phyloP scores from a whole-genome alignment of 2,113 vertebrate genomes.

The Hyla sarda region DNA sequence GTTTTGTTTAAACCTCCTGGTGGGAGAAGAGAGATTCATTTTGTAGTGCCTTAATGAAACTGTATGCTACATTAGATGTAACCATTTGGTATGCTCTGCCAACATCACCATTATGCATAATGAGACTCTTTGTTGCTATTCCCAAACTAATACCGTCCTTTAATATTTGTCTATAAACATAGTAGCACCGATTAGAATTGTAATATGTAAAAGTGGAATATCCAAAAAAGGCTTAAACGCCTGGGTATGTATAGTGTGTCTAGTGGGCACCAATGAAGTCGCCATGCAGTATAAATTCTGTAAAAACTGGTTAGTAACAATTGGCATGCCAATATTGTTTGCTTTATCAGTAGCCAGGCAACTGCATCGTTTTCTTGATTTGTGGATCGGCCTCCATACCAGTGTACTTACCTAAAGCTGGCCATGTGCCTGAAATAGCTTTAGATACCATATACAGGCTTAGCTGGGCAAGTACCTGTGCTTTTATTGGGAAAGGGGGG shows the following conservation, averaged over 20 bases:
- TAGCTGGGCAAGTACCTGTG: too few species aligned
- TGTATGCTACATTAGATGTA: slow-evolving; percentile 85
- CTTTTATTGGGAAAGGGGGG: too few species aligned
- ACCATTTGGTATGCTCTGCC: slow-evolving; percentile 81
- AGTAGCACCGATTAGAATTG: slow-evolving; percentile 56
- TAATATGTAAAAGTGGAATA: slow-evolving; percentile 47
- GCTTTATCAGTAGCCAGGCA: not conserved
- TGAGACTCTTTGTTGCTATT: slow-evolving; percentile 76
- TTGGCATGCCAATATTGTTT: not conserved
- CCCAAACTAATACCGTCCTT: slow-evolving; percentile 73
- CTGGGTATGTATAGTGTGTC: not conserved
- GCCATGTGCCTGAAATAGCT: too few species aligned
- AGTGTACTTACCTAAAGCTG: too few species aligned
- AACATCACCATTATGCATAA: slow-evolving; percentile 79
- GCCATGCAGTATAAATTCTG: not conserved
- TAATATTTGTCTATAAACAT: slow-evolving; percentile 64
- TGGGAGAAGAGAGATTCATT: slow-evolving; percentile 81
- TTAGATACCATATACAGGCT: too few species aligned
- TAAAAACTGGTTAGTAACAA: not conserved
- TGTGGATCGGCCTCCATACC: too few species aligned
- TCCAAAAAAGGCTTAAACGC: not conserved
- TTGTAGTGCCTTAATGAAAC: slow-evolving; percentile 83
- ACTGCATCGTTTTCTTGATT: not conserved
- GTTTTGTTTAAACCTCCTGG: slow-evolving; percentile 84
- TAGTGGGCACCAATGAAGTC: not conserved